Conservation (phyloP, 2,797 vertebrate genomes). For the Lepidocolaptes lacrymiger region DNA sequence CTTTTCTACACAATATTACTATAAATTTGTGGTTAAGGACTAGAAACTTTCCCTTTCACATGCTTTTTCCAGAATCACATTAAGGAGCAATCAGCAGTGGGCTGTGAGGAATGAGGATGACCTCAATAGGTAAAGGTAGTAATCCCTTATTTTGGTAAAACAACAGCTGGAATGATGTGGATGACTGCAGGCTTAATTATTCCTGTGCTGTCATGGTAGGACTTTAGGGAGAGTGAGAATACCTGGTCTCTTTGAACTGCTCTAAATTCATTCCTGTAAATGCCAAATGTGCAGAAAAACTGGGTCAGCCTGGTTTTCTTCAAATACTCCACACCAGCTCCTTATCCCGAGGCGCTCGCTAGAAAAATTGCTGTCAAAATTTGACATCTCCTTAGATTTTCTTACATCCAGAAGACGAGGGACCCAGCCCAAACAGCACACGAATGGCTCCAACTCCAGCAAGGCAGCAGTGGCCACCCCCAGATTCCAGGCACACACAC, state of each 20-base stretch:
- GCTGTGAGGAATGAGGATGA: neutral
- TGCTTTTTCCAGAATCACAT: neutral
- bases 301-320: slow-evolving; percentile 10
- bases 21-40: neutral
- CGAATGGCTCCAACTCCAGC: neutral
- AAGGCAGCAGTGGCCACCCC: neutral
- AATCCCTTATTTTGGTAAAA: neutral
- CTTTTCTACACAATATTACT: neutral
- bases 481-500: neutral
- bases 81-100: neutral
- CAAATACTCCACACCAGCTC: neutral
- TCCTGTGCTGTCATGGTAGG: neutral
- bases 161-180: neutral
- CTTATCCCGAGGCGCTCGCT: neutral
- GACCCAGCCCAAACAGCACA: neutral
- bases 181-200: neutral
- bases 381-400: neutral
- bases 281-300: neutral
- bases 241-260: neutral
- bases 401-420: neutral
- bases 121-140: neutral
- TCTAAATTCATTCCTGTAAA: neutral
- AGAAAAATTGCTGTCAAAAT: neutral
- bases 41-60: neutral
- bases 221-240: neutral